Base-by-base conservation (phyloP, 1,140 invertebrate species). In the Drosophila orosa region DNA sequence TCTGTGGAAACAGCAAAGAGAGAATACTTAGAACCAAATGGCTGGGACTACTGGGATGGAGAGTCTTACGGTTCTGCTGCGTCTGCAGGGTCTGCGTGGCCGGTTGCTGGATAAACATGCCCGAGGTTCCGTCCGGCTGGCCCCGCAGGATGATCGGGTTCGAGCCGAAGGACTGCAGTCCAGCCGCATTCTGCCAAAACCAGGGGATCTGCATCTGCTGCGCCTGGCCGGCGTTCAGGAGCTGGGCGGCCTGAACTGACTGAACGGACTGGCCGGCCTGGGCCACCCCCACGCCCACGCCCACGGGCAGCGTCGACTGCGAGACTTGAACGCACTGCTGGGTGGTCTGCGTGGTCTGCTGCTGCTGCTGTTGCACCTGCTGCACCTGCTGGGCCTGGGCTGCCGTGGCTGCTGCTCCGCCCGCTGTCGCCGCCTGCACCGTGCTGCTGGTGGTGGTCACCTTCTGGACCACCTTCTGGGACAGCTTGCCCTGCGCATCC, bases 41-140 rank as follows among this genome's bases (percentile, higher is more conserved):
- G 3, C 17, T 9, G 4, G 7, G 3, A 22, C 93, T 86, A 1
- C n/a, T 48, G 5, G 25, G 3, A 17, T 3, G 59, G 65, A 17
- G n/a, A 15, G 81, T 79, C 47, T 48, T 86, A 91, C 92, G 91
- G 72, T 92, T 91, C 50, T 86, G 90, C 37, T 91, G 90, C n/a
- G 86, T 74, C 29, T 92, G 92, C 17, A 90, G 60, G 22, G 87
- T 84, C 58, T 92, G 92, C 56, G 92, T 77, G 1, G 96, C 95
- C 83, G 95, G 96, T 84, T 97, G 96, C 85, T 97, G 96, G 75
- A 98, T 97, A 78, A 97, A 97, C 95, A 98, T 97, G 50, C 93
- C 92, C 29, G 80, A 81, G 5, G 93, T 93, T 15, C 95, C 94
- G 90, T 97, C 96, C 12, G 95, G 95, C 79, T 97, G 96, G 4